phyloP scores from a whole-genome alignment of 2,797 vertebrate genomes.

The Sciurus carolinensis region DNA sequence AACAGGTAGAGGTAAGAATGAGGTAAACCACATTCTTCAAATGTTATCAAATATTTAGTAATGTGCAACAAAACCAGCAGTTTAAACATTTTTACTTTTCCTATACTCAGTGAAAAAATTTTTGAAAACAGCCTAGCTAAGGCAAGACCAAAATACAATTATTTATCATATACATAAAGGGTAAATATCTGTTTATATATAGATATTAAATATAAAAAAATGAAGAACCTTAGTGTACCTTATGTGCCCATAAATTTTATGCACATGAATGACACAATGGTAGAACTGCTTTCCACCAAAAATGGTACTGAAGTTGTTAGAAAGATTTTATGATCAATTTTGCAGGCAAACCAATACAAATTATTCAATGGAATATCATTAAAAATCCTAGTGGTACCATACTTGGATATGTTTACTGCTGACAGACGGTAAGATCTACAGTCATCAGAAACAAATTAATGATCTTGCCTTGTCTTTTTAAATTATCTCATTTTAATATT shows the following conservation, averaged over 20 bases:
- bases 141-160: background rate
- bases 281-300: slow-evolving; percentile 28
- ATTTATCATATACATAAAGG: background rate
- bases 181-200: background rate
- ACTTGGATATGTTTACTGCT: slow-evolving; percentile 60
- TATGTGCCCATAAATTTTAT: slow-evolving; percentile 8
- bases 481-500: slow-evolving; percentile 73
- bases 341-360: slow-evolving; percentile 65
- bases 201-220: slow-evolving; percentile 21
- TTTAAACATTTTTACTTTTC: background rate
- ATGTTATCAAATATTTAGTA: slow-evolving; percentile 28
- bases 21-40: slow-evolving; percentile 1
- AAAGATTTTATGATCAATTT: slow-evolving; percentile 61
- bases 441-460: slow-evolving; percentile 51
- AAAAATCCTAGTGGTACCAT: slow-evolving; percentile 63
- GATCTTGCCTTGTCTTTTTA: slow-evolving; percentile 70
- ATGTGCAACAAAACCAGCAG: background rate
- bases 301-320: slow-evolving; percentile 53
- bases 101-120: background rate
- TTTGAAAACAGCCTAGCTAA: background rate
- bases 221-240: background rate
- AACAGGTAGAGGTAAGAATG: background rate
- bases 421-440: background rate
- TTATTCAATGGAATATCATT: slow-evolving; percentile 65
- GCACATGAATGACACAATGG: background rate